Evolutionary conservation across 1,140 invertebrate genomes (phyloP), one percentile per base, ranked within the genome.

Genomic region (Carcinoscorpius rotundicauda): DNA sequence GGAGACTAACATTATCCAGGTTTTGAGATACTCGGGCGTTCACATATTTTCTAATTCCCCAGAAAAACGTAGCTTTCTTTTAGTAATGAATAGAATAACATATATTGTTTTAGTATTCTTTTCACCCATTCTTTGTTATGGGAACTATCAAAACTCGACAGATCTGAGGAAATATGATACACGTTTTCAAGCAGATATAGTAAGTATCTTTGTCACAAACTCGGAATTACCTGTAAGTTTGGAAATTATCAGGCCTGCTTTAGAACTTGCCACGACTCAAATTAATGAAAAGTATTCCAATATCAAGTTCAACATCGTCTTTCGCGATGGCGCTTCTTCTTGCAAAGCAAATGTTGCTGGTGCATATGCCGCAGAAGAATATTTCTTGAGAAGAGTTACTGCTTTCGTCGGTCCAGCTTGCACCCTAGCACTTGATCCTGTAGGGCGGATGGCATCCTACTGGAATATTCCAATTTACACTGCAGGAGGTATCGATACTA

Each of bases 371-470:
- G 67, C 66, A 3, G 68, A 72, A 66, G 64, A 71, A 58, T 68
- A 63, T 55, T 66, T 70, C 59, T 58, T 59, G 11, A 51, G 60
- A 29, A 29, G n/a, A 6, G 66, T 73, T 8, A 66, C 71, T 58
- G 73, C 66, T 50, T 71, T 74, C 60, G 53, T 74, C 55, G 72
- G 73, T n/a, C 73, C 72, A 3, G 69, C 67, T 11, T 93, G 90
- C 74, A 86, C 29, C 0, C 89, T 89, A 73, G 89, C 89, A 6
- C 73, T 93, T 61, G 89, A 92, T 73, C 87, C 89, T 2, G 89
- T 93, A 5, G 89, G 88, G 4, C 78, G 88, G 59, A 78, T 93
- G 58, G 89, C 90, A 0, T 86, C 87, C 8, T 92, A 88, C 73
- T 29, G 29, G 29, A 29, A 29, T 29, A 29, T 29, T 29, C 29